Conservation (phyloP, 1,140 invertebrate species). For the Trinorchestia longiramus region DNA sequence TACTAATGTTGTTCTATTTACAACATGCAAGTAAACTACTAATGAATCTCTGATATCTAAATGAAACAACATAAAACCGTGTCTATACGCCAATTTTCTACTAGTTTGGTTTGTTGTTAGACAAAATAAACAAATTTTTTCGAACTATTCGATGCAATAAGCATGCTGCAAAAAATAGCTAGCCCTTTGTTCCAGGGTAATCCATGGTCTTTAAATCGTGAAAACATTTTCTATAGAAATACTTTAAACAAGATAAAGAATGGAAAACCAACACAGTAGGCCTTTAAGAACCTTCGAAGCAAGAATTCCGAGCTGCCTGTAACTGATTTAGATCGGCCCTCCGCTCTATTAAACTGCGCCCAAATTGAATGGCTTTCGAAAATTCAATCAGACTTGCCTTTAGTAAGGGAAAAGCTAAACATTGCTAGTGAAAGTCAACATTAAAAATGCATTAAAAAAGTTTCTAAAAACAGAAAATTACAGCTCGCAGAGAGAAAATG, state of each 20-base stretch:
- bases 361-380: constrained; percentile 13
- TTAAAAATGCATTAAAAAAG: not conserved
- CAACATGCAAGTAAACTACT: too few relatives aligned
- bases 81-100: not conserved
- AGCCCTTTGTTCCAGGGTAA: not conserved
- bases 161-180: not conserved
- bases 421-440: not conserved
- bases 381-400: not conserved
- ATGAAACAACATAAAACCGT: not conserved
- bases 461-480: not conserved
- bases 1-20: too few relatives aligned
- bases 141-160: not conserved
- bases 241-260: not conserved
- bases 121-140: too few relatives aligned
- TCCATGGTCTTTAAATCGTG: not conserved
- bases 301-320: not conserved
- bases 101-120: not conserved
- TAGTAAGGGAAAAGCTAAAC: not conserved
- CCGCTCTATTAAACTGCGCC: constrained; percentile 5
- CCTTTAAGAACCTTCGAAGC: not conserved
- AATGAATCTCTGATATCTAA: too few relatives aligned
- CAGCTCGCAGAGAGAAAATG: not conserved
- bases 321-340: constrained; percentile 17
- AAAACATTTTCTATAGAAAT: not conserved
- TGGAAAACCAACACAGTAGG: not conserved